A percentile compares a stretch with the other conserved stretches of the same genome.
Evolutionary conservation across 2,113 vertebrate genomes (phyloP).

Genomic region (Lagopus leucura): DNA sequence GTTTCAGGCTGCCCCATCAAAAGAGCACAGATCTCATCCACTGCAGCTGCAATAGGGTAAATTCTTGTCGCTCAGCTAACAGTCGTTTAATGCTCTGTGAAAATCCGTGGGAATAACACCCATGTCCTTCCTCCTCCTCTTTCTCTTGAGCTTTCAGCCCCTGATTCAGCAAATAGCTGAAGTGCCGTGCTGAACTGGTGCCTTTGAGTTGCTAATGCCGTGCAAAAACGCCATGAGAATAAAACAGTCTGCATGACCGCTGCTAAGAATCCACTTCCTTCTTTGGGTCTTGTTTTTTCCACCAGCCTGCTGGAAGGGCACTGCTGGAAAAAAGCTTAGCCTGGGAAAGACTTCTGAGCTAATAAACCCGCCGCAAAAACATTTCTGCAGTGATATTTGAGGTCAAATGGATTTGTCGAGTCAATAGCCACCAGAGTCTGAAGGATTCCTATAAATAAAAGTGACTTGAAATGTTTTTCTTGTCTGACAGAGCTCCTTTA

Average conservation of each 20-base stretch:
- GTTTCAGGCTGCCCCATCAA: not conserved
- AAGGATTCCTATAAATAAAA: slow-evolving; percentile 27
- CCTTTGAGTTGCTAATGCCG: slow-evolving; percentile 53
- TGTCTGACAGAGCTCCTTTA: not conserved
- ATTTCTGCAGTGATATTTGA: slow-evolving; percentile 25
- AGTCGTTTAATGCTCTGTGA: not conserved
- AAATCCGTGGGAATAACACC: slow-evolving; percentile 20
- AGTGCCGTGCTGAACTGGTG: not conserved
- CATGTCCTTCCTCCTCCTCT: not conserved
- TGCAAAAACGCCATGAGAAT: slow-evolving; percentile 21
- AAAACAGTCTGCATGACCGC: slow-evolving; percentile 10
- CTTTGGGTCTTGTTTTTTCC: slow-evolving; percentile 35
- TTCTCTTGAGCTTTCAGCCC: not conserved
- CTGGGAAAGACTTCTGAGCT: not conserved
- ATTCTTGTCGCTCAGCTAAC: not conserved
- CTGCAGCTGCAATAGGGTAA: not conserved
- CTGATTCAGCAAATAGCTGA: slow-evolving; percentile 47
- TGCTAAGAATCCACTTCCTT: slow-evolving; percentile 32
- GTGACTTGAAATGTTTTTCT: not conserved
- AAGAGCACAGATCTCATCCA: not conserved
- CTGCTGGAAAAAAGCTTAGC: slow-evolving; percentile 33
- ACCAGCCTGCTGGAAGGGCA: slow-evolving; percentile 21
- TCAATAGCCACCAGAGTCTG: not conserved
- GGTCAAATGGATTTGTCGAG: slow-evolving; percentile 51
- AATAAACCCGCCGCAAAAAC: not conserved